phyloP scores from a whole-genome alignment of 1,140 invertebrate species.

The Micrasema minimum region DNA sequence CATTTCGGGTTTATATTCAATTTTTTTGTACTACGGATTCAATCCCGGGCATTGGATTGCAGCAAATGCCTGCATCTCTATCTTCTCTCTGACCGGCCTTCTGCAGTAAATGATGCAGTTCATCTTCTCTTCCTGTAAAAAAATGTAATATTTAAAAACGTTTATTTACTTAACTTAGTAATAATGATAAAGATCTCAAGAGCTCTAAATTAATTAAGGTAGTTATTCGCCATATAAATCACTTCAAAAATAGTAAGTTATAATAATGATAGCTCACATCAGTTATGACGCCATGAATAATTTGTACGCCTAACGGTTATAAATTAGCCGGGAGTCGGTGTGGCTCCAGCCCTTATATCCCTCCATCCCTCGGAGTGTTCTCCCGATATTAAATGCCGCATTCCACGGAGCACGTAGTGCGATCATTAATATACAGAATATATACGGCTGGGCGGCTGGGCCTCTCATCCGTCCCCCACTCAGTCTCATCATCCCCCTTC shows the following conservation, averaged over 20 bases:
- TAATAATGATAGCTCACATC: constrained; percentile 30
- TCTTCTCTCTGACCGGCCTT: too few relatives aligned
- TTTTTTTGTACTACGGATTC: too few relatives aligned
- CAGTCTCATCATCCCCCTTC: constrained; percentile 13
- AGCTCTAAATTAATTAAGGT: too few relatives aligned
- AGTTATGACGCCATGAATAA: constrained; percentile 44
- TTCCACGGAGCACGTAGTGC: constrained; percentile 50
- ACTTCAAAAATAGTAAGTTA: constrained; percentile 6
- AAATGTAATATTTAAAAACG: too few relatives aligned
- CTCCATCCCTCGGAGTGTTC: constrained; percentile 6
- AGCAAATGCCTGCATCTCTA: too few relatives aligned
- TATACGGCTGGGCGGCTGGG: constrained; percentile 33
- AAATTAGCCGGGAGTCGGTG: constrained; percentile 36
- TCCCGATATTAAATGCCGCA: constrained; percentile 54
- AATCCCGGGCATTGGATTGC: too few relatives aligned
- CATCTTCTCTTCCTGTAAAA: too few relatives aligned
- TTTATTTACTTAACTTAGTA: too few relatives aligned
- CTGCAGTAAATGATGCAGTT: too few relatives aligned
- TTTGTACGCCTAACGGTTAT: constrained; percentile 40
- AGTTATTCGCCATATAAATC: constrained; percentile 8
- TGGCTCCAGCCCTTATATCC: neutral
- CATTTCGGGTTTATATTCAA: too few relatives aligned
- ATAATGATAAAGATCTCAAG: too few relatives aligned
- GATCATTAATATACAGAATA: constrained; percentile 54
- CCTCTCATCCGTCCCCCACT: constrained; percentile 34